Conservation (phyloP, 1,140 invertebrate genomes). For the Pogonus chalceus region DNA sequence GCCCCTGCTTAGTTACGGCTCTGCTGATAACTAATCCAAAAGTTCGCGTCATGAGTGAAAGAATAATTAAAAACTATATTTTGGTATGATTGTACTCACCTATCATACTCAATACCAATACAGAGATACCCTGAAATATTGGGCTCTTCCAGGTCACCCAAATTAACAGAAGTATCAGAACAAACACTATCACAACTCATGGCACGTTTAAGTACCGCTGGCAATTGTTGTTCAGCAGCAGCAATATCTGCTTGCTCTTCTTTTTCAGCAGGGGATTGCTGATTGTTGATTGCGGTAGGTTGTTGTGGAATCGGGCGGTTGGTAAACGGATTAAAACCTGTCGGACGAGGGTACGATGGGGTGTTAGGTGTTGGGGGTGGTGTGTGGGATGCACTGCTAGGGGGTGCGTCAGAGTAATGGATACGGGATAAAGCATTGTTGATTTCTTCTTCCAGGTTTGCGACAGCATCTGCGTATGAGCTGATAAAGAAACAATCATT, state of each 20-base stretch:
- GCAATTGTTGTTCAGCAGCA: conserved; percentile 2
- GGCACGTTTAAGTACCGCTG: conserved; percentile 45
- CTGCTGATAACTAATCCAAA: no score
- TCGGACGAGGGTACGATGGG: conserved; percentile 1
- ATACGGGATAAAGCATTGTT: background rate
- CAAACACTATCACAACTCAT: conserved; percentile 74
- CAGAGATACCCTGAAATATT: conserved; percentile 65
- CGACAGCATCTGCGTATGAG: no score
- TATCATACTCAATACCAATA: conserved; percentile 68
- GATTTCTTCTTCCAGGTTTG: background rate
- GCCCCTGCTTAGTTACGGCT: no score
- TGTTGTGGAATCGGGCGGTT: background rate
- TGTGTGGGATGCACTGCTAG: background rate
- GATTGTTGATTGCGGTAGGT: background rate
- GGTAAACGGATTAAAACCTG: conserved; percentile 11
- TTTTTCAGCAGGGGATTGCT: background rate
- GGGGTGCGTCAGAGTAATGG: background rate
- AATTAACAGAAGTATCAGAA: conserved; percentile 66
- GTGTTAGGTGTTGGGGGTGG: conserved; percentile 9
- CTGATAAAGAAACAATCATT: no score
- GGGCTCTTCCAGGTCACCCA: conserved; percentile 60
- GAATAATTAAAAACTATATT: no score
- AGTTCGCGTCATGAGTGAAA: no score
- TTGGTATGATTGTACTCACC: no score
- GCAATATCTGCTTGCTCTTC: conserved; percentile 21